Evolutionary conservation across 1,140 invertebrate genomes (phyloP), one percentile per base, ranked within the genome.

Genomic region (Eupristina koningsbergeri): DNA sequence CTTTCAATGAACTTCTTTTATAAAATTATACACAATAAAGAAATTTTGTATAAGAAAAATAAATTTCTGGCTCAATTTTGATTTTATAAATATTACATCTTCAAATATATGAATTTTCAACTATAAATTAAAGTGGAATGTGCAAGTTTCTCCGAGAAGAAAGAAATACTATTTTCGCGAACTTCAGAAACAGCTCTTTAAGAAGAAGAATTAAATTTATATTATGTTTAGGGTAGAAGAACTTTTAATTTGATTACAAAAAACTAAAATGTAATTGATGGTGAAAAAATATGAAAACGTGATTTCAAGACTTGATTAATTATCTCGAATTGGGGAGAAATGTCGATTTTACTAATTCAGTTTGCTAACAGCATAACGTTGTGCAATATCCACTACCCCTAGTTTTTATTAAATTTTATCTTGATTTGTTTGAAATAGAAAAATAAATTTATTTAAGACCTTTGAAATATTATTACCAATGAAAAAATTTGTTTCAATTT

Each of bases 251-350:
- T 71, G 22, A 41, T 69, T 45, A 7, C 22, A 69, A 41, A 41
- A 71, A 71, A 22, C n/a, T n/a, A n/a, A 19, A n/a, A 41, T 71
- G 1, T 71, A 71, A 26, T 41, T 26, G 67, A 71, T 13, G 67
- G 41, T 13, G 36, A n/a, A n/a, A 71, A 34, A 41, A 71, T 69
- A 39, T 39, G 22, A 41, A 71, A 67, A 34, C 31, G 7, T 36
- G 7, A 71, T 71, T 41, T 71, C 22, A 41, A 67, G 36, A 71
- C 6, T 71, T 71, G 67, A 71, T 71, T 71, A 71, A 71, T 71
- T 71, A 71, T 71, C 19, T 31, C 22, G 67, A 5, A 36, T 71
- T 71, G 36, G 22, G 36, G 67, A 41, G 22, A 71, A 5, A 41
- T 17, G 31, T 39, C 22, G 67, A 41, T n/a, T 39, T 71, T 22